Evolutionary conservation across 1,140 invertebrate genomes (phyloP).

Genomic region (Glomeris maerens): DNA sequence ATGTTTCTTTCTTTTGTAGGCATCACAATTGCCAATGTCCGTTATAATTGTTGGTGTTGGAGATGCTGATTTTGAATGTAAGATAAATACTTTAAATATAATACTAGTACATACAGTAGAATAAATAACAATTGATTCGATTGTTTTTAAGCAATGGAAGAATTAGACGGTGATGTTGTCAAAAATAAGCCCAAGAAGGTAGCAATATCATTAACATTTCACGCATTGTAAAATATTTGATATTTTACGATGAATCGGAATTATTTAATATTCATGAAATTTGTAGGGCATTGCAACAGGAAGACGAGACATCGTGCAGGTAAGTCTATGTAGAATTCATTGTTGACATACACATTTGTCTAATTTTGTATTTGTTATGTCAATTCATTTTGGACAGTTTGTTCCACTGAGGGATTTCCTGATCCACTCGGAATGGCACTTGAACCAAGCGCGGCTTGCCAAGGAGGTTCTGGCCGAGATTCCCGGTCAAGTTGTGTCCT

Average conservation of each 20-base stretch:
- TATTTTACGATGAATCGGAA: no score
- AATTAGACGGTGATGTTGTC: background rate
- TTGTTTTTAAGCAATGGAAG: slow-evolving; percentile 1
- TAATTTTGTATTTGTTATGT: no score
- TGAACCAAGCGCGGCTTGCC: slow-evolving; percentile 29
- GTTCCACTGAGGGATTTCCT: background rate
- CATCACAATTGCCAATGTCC: slow-evolving; percentile 41
- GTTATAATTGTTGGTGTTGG: slow-evolving; percentile 49
- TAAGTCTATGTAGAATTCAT: no score
- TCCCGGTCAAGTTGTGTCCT: slow-evolving; percentile 41
- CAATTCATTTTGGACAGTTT: slow-evolving; percentile 1
- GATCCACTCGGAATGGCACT: background rate
- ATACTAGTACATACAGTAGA: background rate
- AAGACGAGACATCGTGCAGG: no score
- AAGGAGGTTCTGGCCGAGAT: slow-evolving; percentile 47
- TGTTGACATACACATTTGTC: no score
- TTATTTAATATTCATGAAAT: no score
- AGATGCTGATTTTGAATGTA: slow-evolving; percentile 39
- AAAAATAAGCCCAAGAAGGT: no score
- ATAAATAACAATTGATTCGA: background rate
- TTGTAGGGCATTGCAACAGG: no score
- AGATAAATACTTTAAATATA: background rate
- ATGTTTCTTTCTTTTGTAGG: slow-evolving; percentile 23
- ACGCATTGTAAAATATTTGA: no score
- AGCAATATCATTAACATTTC: no score